phyloP scores from a whole-genome alignment of 1,140 invertebrate genomes.

The Eueides isabella region DNA sequence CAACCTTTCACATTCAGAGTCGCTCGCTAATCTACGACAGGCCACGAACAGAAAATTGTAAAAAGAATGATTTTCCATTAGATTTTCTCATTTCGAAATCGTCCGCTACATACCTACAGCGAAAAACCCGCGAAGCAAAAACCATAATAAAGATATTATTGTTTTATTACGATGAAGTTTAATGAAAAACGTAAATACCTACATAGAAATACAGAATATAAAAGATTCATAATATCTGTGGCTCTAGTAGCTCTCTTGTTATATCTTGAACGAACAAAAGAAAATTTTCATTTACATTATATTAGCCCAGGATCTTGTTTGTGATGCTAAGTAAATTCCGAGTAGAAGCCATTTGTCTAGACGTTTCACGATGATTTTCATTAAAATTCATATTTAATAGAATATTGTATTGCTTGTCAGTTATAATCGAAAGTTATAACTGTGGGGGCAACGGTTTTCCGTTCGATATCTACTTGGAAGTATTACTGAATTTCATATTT shows the following conservation, averaged over 20 bases:
- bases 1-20: too few species aligned
- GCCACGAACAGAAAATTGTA: too few species aligned
- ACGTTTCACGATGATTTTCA: conserved; percentile 1
- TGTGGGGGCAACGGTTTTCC: too few species aligned
- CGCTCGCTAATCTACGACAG: too few species aligned
- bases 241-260: conserved; percentile 4
- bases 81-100: too few species aligned
- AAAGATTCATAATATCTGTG: conserved; percentile 10
- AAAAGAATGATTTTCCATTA: too few species aligned
- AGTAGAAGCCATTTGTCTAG: conserved; percentile 11
- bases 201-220: background rate
- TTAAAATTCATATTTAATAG: background rate
- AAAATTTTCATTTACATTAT: conserved; percentile 11
- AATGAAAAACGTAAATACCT: conserved; percentile 9
- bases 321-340: conserved; percentile 10
- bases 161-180: conserved; percentile 7
- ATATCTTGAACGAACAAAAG: conserved; percentile 8
- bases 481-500: too few species aligned
- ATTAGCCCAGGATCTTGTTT: conserved; percentile 9
- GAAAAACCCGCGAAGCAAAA: too few species aligned
- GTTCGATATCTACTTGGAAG: too few species aligned
- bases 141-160: conserved; percentile 4
- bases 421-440: too few species aligned
- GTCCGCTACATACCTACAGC: background rate
- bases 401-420: too few species aligned